Evolutionary conservation across 2,113 vertebrate species (phyloP), one percentile per base, ranked within the genome.

Genomic region (Verasper variegatus): DNA sequence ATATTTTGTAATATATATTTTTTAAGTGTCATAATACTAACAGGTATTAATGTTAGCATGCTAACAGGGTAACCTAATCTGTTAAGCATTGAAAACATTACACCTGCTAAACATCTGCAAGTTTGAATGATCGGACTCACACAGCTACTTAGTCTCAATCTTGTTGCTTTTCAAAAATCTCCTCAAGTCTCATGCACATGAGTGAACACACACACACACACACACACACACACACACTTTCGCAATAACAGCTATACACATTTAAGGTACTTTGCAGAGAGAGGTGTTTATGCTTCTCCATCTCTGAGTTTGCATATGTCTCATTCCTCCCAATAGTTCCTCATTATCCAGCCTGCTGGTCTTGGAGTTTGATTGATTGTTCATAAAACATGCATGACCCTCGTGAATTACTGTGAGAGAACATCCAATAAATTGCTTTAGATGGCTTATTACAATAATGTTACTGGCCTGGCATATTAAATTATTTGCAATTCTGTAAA

Each of bases 391-490:
- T 92, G 88, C 84, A 90, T 88, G 90, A 87, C 90, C 86, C 85
- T 90, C 74, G 78, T 93, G 93, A 94, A 90, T 93, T 93, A 94
- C 91, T 85, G 88, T 82, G 81, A 70, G 76, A 88, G 89, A 92
- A 93, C 92, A 93, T 91, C 91, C 87, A 92, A 92, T 94, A 93
- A 93, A 95, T 93, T 92, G 91, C 93, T 94, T 93, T 89, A 91
- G 91, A 94, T 94, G 92, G 91, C 93, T 94, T 93, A 94, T 94
- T 94, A 94, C 89, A 93, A 92, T 88, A 93, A 71, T 70, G 90
- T 89, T 89, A 92, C 90, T 82, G 83, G 89, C 83, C 85, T 74
- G 82, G 91, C 89, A 91, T 90, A 92, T 92, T 91, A 89, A 93
- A 93, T 90, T 88, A 92, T 94, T 88, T 86, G 82, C 81, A 80